A percentile compares a stretch with the other conserved stretches of the same genome.
phyloP scores from a whole-genome alignment of 2,888 invertebrate species.

The Mechanitis messenoides region DNA sequence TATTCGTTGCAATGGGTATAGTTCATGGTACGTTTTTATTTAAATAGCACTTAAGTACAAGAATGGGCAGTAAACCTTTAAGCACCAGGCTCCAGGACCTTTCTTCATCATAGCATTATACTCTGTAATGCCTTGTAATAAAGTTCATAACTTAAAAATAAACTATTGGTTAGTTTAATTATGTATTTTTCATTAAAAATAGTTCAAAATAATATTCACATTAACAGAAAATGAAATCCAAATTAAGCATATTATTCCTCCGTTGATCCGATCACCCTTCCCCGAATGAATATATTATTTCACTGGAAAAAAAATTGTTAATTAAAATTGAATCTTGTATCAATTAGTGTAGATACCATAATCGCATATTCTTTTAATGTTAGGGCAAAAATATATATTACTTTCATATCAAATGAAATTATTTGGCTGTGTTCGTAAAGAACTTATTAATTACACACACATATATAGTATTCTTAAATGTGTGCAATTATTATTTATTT shows the following conservation, averaged over 20 bases:
- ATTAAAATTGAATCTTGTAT: background rate
- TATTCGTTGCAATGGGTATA: slow-evolving; percentile 37
- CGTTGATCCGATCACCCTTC: slow-evolving; percentile 5
- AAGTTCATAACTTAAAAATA: background rate
- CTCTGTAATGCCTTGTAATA: slow-evolving; percentile 41
- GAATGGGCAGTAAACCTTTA: slow-evolving; percentile 73
- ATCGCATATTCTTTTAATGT: background rate
- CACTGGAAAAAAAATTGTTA: background rate
- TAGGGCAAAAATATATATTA: slow-evolving; percentile 3
- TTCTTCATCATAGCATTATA: slow-evolving; percentile 14
- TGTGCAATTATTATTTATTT: too few species aligned
- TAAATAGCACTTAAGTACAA: slow-evolving; percentile 73
- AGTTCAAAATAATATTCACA: too few species aligned
- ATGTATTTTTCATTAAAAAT: too few species aligned
- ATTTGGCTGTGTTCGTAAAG: slow-evolving; percentile 1
- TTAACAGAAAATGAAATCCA: background rate
- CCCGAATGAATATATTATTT: slow-evolving; percentile 1
- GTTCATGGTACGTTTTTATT: slow-evolving; percentile 70
- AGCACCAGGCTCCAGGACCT: slow-evolving; percentile 41
- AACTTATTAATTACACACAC: background rate
- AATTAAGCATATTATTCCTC: background rate
- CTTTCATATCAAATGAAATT: slow-evolving; percentile 4
- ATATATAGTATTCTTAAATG: background rate
- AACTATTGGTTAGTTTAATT: too few species aligned
- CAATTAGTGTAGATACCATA: background rate